These are phyloP conservation scores for Drosophila setifemur DNA, from an alignment of 1,140 invertebrate genomes.

Conservation along the genomic window DNA sequence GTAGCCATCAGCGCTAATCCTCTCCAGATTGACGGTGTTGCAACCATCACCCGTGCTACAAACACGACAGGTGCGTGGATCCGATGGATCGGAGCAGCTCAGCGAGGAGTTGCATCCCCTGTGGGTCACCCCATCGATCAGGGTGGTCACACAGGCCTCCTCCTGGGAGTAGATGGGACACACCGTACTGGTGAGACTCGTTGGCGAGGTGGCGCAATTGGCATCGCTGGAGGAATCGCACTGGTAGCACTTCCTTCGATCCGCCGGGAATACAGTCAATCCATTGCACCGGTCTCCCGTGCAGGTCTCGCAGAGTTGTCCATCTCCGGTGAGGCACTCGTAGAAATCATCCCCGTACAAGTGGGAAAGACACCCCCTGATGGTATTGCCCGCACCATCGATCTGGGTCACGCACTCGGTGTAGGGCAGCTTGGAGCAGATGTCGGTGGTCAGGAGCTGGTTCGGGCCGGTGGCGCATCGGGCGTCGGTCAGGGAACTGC, in stretches of 20 bases:
- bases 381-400: conserved; percentile 44
- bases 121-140: conserved; percentile 46
- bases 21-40: conserved; percentile 65
- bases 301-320: conserved; percentile 51
- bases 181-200: conserved; percentile 45
- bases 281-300: conserved; percentile 60
- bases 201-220: conserved; percentile 41
- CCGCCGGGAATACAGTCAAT: conserved; percentile 48
- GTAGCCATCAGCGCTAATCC: conserved; percentile 34
- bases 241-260: conserved; percentile 57
- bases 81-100: conserved; percentile 50
- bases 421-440: conserved; percentile 59
- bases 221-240: conserved; percentile 47
- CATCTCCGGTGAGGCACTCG: conserved; percentile 46
- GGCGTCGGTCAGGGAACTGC: conserved; percentile 47
- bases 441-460: conserved; percentile 26
- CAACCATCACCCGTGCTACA: conserved; percentile 47
- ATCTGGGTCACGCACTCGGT: conserved; percentile 64
- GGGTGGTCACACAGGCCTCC: conserved; percentile 64
- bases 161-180: conserved; percentile 58
- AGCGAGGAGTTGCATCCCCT: conserved; percentile 64
- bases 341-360: conserved; percentile 46
- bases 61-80: conserved; percentile 52
- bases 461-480: conserved; percentile 73
- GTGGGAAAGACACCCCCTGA: conserved; percentile 55